phyloP scores from a whole-genome alignment of 2,888 invertebrate genomes.

The Cephus pygmeus region DNA sequence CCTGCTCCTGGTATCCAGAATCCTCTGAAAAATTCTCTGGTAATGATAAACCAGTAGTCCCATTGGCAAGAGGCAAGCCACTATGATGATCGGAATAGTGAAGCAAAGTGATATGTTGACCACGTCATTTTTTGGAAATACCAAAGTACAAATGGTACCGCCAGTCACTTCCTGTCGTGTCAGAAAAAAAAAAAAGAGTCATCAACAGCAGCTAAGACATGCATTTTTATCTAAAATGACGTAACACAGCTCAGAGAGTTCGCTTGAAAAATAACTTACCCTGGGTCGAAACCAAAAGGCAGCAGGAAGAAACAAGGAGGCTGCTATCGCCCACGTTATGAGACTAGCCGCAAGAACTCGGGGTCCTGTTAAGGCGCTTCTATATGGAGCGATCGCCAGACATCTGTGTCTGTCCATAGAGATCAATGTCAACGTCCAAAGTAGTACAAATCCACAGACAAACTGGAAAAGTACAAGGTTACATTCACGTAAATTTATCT shows the following conservation, averaged over 20 bases:
- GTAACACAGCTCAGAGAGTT: background rate
- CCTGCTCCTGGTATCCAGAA: constrained; percentile 67
- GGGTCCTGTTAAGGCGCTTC: constrained; percentile 66
- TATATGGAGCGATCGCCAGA: constrained; percentile 70
- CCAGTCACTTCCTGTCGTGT: constrained; percentile 34
- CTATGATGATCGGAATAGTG: constrained; percentile 67
- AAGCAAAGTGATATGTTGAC: constrained; percentile 68
- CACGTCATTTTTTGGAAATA: constrained; percentile 67
- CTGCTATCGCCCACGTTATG: constrained; percentile 68
- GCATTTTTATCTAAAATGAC: background rate
- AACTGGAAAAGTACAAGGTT: constrained; percentile 63
- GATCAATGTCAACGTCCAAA: constrained; percentile 71
- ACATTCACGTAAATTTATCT: background rate
- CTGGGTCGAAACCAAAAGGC: constrained; percentile 68
- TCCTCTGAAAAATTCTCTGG: constrained; percentile 69
- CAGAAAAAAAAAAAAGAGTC: background rate
- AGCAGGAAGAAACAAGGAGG: constrained; percentile 68
- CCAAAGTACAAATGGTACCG: constrained; percentile 67
- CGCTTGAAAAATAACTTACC: constrained; percentile 32
- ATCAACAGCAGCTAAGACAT: background rate
- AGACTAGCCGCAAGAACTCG: constrained; percentile 63
- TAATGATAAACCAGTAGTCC: constrained; percentile 69
- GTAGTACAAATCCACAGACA: constrained; percentile 70
- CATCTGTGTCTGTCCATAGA: constrained; percentile 71
- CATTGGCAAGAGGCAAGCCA: constrained; percentile 70